A percentile compares a stretch with the other conserved stretches of the same genome.
These are phyloP conservation scores for Coelopa pilipes DNA, from an alignment of 2,888 invertebrate species.

Conservation along the genomic window DNA sequence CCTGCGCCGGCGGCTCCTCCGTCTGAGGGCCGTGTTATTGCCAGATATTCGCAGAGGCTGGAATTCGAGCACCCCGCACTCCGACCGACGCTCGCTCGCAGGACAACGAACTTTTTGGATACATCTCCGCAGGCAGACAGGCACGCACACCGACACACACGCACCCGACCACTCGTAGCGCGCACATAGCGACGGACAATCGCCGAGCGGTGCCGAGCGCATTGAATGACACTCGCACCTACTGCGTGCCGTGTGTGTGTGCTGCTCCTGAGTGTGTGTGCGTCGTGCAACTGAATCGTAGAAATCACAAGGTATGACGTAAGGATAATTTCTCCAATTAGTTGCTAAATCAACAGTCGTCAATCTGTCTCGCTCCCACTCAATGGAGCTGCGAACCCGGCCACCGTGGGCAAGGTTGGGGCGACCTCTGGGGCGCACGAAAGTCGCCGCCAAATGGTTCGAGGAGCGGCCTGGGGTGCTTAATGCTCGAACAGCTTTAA, in stretches of 20 bases:
- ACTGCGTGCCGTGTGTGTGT: neutral
- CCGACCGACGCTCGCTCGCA: slow-evolving; percentile 19
- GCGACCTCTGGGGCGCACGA: no score
- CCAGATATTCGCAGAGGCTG: slow-evolving; percentile 42
- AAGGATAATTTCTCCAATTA: slow-evolving; percentile 21
- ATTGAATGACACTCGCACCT: slow-evolving; percentile 28
- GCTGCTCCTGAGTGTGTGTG: slow-evolving; percentile 2
- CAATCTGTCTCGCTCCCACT: neutral
- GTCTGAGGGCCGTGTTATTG: slow-evolving; percentile 41
- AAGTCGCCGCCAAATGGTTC: no score
- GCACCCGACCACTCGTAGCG: slow-evolving; percentile 34
- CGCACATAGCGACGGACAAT: slow-evolving; percentile 19
- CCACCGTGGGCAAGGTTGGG: no score
- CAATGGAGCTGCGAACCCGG: no score
- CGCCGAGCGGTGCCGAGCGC: slow-evolving; percentile 25
- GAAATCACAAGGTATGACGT: slow-evolving; percentile 37
- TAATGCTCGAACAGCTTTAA: no score
- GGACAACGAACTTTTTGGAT: slow-evolving; percentile 40
- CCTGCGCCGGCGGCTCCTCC: no score
- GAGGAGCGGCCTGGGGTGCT: no score
- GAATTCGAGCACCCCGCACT: neutral
- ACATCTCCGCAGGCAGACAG: slow-evolving; percentile 11
- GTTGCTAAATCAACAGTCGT: neutral
- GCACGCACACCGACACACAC: slow-evolving; percentile 5
- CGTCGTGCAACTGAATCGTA: slow-evolving; percentile 19